Conservation (phyloP, 2,888 invertebrate species). For the Macropis europaea region DNA sequence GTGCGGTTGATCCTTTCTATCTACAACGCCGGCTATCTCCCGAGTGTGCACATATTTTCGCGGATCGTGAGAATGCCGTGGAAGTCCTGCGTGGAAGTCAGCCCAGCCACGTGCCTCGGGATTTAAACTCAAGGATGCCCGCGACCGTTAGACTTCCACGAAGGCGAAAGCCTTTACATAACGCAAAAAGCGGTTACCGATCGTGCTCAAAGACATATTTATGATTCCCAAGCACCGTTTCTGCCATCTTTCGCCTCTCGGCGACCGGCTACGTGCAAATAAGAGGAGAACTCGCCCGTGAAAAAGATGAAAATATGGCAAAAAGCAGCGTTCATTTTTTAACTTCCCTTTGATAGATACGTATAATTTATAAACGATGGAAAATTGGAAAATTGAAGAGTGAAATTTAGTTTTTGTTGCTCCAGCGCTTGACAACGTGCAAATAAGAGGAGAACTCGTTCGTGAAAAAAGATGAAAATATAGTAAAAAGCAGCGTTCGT, state of each 20-base stretch:
- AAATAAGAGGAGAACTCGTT: neutral
- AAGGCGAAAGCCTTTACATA: constrained; percentile 61
- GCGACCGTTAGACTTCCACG: constrained; percentile 67
- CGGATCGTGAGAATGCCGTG: constrained; percentile 47
- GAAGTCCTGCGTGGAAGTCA: constrained; percentile 46
- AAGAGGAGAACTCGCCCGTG: neutral
- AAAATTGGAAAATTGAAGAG: too few species aligned
- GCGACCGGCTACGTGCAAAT: neutral
- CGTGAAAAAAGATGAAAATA: too few species aligned
- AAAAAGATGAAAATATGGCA: neutral
- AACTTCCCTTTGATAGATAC: neutral
- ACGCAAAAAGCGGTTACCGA: constrained; percentile 30
- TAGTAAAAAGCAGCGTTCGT: too few species aligned
- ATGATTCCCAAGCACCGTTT: constrained; percentile 37
- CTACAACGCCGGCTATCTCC: constrained; percentile 2
- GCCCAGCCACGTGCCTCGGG: constrained; percentile 67
- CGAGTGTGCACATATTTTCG: constrained; percentile 40
- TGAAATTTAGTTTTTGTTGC: too few species aligned
- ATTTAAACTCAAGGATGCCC: constrained; percentile 72
- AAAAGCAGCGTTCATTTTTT: neutral
- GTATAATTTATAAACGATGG: neutral
- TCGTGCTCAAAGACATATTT: constrained; percentile 22
- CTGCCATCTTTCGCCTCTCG: neutral
- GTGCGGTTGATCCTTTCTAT: constrained; percentile 13
- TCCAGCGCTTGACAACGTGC: neutral